A percentile compares a stretch with the other conserved stretches of the same genome.
These are phyloP conservation scores for Paedocypris sp. DNA, from an alignment of 2,113 vertebrate species.

Conservation along the genomic window DNA sequence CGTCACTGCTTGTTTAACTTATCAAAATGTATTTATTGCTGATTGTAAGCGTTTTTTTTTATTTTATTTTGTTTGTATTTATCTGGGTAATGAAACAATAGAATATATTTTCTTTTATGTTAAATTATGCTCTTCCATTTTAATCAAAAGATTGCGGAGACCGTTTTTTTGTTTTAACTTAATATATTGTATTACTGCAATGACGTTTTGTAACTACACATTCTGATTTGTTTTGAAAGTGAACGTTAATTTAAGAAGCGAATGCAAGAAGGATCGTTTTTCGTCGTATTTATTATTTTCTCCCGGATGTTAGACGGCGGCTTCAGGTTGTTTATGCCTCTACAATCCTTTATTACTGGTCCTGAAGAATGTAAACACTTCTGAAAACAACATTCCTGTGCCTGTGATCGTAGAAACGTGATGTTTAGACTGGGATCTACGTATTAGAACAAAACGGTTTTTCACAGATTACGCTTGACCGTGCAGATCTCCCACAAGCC, in stretches of 20 bases:
- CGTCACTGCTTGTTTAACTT: constrained; percentile 94
- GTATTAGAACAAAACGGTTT: neutral
- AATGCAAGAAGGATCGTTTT: constrained; percentile 60
- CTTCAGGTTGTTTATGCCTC: constrained; percentile 52
- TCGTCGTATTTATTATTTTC: constrained; percentile 79
- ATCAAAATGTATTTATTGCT: constrained; percentile 95
- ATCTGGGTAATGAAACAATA: constrained; percentile 86
- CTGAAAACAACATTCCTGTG: constrained; percentile 55
- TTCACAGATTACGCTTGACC: too few relatives aligned
- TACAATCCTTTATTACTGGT: constrained; percentile 48
- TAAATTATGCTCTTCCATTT: constrained; percentile 89
- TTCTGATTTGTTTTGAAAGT: constrained; percentile 71
- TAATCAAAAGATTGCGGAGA: constrained; percentile 85
- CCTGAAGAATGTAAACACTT: constrained; percentile 63
- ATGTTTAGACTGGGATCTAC: constrained; percentile 29
- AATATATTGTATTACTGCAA: constrained; percentile 89
- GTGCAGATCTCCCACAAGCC: neutral
- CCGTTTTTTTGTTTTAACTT: constrained; percentile 65
- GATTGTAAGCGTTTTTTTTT: constrained; percentile 81
- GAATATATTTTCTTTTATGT: constrained; percentile 89
- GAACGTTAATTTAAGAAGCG: constrained; percentile 78
- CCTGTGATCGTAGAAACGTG: constrained; percentile 41
- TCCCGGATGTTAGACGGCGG: constrained; percentile 69
- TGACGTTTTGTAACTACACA: constrained; percentile 79
- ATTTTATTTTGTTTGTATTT: constrained; percentile 85